Conservation (phyloP, 2,113 vertebrate species). For the Perccottus glenii region DNA sequence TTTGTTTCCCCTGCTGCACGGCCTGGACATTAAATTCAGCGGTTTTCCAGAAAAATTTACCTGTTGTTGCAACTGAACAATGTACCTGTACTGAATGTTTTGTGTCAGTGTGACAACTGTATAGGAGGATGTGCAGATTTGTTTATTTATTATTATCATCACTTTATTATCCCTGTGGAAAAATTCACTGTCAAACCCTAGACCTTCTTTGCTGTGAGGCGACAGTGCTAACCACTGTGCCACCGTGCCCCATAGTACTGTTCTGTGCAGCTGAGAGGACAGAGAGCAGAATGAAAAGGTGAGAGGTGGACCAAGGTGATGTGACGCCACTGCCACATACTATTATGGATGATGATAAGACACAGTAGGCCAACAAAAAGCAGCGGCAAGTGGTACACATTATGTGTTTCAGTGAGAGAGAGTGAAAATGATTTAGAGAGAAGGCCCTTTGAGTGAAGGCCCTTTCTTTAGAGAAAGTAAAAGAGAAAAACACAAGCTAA, state of each 20-base stretch:
- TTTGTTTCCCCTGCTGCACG: slow-evolving; percentile 7
- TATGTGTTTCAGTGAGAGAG: neutral
- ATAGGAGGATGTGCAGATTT: slow-evolving; percentile 4
- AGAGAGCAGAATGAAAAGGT: slow-evolving; percentile 3
- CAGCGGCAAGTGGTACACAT: slow-evolving; percentile 4
- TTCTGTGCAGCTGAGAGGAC: slow-evolving; percentile 14
- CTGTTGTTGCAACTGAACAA: neutral
- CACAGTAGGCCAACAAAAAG: slow-evolving; percentile 27
- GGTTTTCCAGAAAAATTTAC: neutral
- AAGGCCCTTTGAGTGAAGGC: slow-evolving; percentile 1
- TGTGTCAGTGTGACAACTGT: slow-evolving; percentile 5
- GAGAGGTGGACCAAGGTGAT: slow-evolving; percentile 21
- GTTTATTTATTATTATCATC: too few species aligned
- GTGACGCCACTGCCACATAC: slow-evolving; percentile 26
- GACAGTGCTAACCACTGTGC: too few species aligned
- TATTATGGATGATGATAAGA: slow-evolving; percentile 24
- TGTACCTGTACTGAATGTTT: neutral
- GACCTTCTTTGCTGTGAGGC: too few species aligned
- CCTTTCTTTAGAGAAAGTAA: slow-evolving; percentile 7
- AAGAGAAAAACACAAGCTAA: slow-evolving; percentile 10
- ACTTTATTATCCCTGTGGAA: too few species aligned
- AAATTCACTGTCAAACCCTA: too few species aligned
- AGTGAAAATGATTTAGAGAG: slow-evolving; percentile 12
- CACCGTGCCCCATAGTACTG: neutral
- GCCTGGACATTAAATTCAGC: slow-evolving; percentile 1